Conservation (phyloP, 2,888 invertebrate species). For the Rhabditophanes sp. region DNA sequence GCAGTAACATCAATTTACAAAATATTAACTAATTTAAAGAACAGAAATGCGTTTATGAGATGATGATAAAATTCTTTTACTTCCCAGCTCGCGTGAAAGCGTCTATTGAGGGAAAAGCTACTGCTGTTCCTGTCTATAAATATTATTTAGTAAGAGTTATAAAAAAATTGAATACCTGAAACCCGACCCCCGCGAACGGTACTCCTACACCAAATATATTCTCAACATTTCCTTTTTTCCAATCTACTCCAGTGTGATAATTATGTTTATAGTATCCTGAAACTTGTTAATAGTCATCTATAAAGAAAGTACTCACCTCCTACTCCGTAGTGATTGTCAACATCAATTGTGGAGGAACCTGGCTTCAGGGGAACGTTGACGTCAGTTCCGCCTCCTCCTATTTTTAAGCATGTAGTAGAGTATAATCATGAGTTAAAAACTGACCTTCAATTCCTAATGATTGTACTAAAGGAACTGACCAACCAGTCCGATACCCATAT, state of each 20-base stretch:
- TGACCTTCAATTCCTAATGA: conserved; percentile 32
- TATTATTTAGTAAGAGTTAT: too few relatives aligned
- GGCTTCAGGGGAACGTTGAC: conserved; percentile 8
- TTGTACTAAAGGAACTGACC: conserved; percentile 31
- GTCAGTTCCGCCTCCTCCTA: conserved; percentile 20
- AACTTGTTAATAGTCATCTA: too few relatives aligned
- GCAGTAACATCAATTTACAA: too few relatives aligned
- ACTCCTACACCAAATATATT: conserved; percentile 33
- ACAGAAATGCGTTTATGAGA: too few relatives aligned
- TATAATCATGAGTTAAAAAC: too few relatives aligned
- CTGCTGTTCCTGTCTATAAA: conserved; percentile 3
- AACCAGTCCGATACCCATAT: conserved; percentile 20
- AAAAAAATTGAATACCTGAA: too few relatives aligned
- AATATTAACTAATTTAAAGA: too few relatives aligned
- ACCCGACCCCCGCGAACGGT: conserved; percentile 31
- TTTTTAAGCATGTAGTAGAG: too few relatives aligned
- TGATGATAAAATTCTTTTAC: too few relatives aligned
- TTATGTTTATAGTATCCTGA: conserved; percentile 38
- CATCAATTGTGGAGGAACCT: conserved; percentile 12
- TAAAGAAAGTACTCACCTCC: not conserved
- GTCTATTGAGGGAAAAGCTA: conserved; percentile 5
- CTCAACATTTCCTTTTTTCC: conserved; percentile 23
- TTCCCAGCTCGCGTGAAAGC: too few relatives aligned
- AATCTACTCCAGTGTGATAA: conserved; percentile 34
- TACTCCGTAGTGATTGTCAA: conserved; percentile 14